Conservation (phyloP, 2,888 invertebrate species). For the Patella caerulea region DNA sequence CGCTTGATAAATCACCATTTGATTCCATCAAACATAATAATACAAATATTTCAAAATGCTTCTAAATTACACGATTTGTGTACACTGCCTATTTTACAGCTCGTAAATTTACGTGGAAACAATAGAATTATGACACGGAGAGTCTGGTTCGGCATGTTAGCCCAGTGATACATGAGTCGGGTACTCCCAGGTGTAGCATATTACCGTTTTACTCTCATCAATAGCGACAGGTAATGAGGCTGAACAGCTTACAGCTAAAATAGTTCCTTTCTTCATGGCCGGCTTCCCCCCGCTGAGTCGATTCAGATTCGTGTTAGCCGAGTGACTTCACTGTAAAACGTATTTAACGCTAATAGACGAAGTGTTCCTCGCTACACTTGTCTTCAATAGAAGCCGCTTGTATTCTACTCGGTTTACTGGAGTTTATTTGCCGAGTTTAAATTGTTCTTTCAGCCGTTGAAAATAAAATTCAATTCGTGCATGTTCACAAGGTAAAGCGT, state of each 20-base stretch:
- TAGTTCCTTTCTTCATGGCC: slow-evolving; percentile 6
- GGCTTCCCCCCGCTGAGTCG: not conserved
- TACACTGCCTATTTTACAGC: no score
- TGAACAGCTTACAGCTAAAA: slow-evolving; percentile 6
- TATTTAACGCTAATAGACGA: slow-evolving; percentile 2
- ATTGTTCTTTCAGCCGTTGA: no score
- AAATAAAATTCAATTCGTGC: no score
- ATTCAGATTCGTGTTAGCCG: slow-evolving; percentile 2
- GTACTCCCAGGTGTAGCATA: not conserved
- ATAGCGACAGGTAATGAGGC: not conserved
- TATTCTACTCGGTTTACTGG: no score
- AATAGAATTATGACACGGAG: no score
- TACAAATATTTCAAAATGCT: no score
- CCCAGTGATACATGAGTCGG: not conserved
- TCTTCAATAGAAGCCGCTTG: not conserved
- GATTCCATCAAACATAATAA: no score
- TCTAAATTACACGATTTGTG: no score
- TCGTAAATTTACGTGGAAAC: no score
- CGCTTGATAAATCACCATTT: no score
- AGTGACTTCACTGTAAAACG: slow-evolving; percentile 1
- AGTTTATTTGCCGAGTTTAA: no score
- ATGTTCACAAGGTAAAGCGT: no score
- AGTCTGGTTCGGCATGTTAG: not conserved
- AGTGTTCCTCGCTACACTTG: slow-evolving; percentile 2
- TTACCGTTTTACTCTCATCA: not conserved